Conservation (phyloP, 2,888 invertebrate species). For the Cremastinae sp. region DNA sequence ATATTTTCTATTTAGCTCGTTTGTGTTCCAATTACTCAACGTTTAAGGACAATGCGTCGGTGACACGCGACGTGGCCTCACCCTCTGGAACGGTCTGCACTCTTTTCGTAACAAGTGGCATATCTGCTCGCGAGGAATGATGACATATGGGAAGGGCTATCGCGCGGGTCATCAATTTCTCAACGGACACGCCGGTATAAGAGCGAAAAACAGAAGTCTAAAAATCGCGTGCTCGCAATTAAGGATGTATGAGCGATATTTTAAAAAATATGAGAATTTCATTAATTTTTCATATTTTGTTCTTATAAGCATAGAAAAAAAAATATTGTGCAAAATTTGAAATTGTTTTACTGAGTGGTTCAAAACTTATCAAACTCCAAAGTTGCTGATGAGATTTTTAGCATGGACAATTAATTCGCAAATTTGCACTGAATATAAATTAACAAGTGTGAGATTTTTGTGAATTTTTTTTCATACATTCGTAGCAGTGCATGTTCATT, state of each 20-base stretch:
- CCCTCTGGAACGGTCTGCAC: conserved; percentile 6
- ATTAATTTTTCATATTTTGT: conserved; percentile 41
- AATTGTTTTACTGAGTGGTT: too few relatives aligned
- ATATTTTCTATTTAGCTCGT: not conserved
- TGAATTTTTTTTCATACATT: too few relatives aligned
- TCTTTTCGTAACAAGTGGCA: conserved; percentile 7
- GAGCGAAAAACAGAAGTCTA: conserved; percentile 15
- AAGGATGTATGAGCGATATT: conserved; percentile 50
- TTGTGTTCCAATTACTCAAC: conserved; percentile 32
- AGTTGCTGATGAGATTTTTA: too few relatives aligned
- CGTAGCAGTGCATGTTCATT: too few relatives aligned
- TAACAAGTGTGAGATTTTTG: too few relatives aligned
- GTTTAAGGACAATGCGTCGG: conserved; percentile 26
- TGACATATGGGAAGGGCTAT: conserved; percentile 49
- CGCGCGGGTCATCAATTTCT: conserved; percentile 57
- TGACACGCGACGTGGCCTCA: conserved; percentile 22
- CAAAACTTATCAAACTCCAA: too few relatives aligned
- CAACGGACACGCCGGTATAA: conserved; percentile 31
- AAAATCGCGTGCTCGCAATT: conserved; percentile 55
- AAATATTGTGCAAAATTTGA: too few relatives aligned
- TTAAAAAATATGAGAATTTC: too few relatives aligned
- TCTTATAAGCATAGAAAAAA: too few relatives aligned
- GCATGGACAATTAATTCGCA: too few relatives aligned
- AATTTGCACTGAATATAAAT: too few relatives aligned
- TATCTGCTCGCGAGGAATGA: conserved; percentile 37